Percentiles rank a stretch among this genome's conserved stretches.
These are phyloP conservation scores for Fopius arisanus DNA, from an alignment of 1,140 invertebrate species.

Conservation along the genomic window DNA sequence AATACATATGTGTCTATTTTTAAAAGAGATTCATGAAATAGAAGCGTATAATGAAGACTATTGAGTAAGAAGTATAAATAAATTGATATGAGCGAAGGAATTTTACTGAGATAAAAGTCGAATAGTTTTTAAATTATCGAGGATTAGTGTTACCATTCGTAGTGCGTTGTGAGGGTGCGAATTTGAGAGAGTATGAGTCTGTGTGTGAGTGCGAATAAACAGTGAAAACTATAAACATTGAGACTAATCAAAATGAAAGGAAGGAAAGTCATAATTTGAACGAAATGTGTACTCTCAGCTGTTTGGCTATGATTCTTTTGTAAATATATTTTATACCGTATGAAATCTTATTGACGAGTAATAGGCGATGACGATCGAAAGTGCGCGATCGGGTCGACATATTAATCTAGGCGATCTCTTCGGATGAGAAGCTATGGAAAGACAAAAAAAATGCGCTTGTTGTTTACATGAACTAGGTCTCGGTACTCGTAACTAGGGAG, in stretches of 20 bases:
- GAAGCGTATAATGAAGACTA: slow-evolving; percentile 27
- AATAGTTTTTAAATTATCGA: slow-evolving; percentile 49
- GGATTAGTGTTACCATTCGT: slow-evolving; percentile 40
- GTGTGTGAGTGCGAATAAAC: not conserved
- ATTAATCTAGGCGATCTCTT: not conserved
- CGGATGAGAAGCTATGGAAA: not conserved
- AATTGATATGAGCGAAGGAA: slow-evolving; percentile 10
- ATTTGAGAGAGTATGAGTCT: slow-evolving; percentile 13
- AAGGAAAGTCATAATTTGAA: slow-evolving; percentile 2
- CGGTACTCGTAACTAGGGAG: slow-evolving; percentile 68
- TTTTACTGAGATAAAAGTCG: slow-evolving; percentile 24
- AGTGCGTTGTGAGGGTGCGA: slow-evolving; percentile 24
- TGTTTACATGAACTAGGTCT: slow-evolving; percentile 53
- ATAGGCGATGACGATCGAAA: slow-evolving; percentile 14
- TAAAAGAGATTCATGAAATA: slow-evolving; percentile 47
- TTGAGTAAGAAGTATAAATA: not conserved
- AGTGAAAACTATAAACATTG: not conserved
- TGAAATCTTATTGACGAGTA: not conserved
- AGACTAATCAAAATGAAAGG: not conserved
- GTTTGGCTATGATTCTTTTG: slow-evolving; percentile 4
- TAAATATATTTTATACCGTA: slow-evolving; percentile 13
- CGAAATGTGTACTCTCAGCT: not conserved
- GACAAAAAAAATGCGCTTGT: slow-evolving; percentile 31
- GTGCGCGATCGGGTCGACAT: not conserved
- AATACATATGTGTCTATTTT: slow-evolving; percentile 64